A percentile compares a stretch with the other conserved stretches of the same genome.
Evolutionary conservation across 2,888 invertebrate genomes (phyloP).

Genomic region (Raillietiella orientalis): DNA sequence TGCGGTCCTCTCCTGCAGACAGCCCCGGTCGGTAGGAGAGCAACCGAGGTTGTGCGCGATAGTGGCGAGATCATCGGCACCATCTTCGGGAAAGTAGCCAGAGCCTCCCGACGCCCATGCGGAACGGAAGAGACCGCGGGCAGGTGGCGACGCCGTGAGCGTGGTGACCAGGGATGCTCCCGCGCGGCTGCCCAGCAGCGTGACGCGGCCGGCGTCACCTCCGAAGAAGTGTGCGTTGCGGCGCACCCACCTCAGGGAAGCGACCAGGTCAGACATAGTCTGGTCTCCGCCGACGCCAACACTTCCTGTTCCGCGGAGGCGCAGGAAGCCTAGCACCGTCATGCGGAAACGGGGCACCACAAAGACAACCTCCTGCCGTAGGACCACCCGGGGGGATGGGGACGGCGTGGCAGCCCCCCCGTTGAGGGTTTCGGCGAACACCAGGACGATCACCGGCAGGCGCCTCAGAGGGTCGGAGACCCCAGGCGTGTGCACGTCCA

Average conservation of each 20-base stretch:
- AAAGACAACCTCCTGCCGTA: slow-evolving; percentile 43
- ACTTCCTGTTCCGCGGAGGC: no score
- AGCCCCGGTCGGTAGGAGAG: no score
- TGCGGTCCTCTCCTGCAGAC: slow-evolving; percentile 14
- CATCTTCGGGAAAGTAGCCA: no score
- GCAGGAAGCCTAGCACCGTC: slow-evolving; percentile 34
- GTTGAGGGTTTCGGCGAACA: no score
- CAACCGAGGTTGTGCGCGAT: no score
- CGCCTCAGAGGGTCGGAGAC: no score
- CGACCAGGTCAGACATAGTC: slow-evolving; percentile 47
- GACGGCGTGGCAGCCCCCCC: slow-evolving; percentile 15
- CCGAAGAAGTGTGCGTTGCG: slow-evolving; percentile 52
- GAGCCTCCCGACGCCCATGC: no score
- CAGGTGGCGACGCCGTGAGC: slow-evolving; percentile 20
- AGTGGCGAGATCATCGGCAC: no score
- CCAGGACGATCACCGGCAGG: slow-evolving; percentile 46
- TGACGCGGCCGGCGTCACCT: slow-evolving; percentile 40
- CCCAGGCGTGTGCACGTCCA: slow-evolving; percentile 49
- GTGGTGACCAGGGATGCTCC: slow-evolving; percentile 58
- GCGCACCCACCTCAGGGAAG: slow-evolving; percentile 42
- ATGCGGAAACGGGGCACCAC: slow-evolving; percentile 57
- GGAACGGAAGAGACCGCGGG: slow-evolving; percentile 30
- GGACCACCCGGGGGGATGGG: slow-evolving; percentile 39
- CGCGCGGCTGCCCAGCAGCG: slow-evolving; percentile 48
- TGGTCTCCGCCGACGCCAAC: no score